Evolutionary conservation across 2,113 vertebrate species (phyloP), one percentile per base, ranked within the genome.

Genomic region (Oostethus manadensis): DNA sequence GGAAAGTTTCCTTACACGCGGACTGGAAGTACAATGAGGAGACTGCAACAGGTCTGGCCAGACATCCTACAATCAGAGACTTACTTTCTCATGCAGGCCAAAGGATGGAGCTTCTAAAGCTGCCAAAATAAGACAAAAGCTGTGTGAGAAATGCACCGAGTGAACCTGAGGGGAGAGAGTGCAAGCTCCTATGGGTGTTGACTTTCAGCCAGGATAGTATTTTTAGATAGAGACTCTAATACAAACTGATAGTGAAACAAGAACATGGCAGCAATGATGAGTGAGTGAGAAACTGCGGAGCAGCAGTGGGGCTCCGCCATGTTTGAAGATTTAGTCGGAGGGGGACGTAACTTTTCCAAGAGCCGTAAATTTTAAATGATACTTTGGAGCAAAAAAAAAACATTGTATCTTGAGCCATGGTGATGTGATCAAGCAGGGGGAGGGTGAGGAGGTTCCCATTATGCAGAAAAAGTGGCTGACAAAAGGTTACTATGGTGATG

Each of bases 211-310:
- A 50, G 68, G 69, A 47, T 76, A 46, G 78, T 90, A 89, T 89
- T 90, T 90, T 88, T 89, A 89, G 88, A 85, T 80, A 60, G 86
- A 88, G 81, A 86, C 87, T 85, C 79, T 87, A 87, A 88, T 86
- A 86, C 88, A 83, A 72, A 77, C 70, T 23, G 50, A 84, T 79
- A 78, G 80, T 77, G 74, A 73, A 84, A 86, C 65, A 73, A 70
- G 82, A 85, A 83, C 77, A 77, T 58, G 61, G 73, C 69, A 67
- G 68, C 35, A 56, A 54, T 64, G 55, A 80, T 82, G 76, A 61
- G 74, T 68, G 70, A 77, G 79, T 68, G 70, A 80, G 80, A 78
- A 80, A 84, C 80, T 66, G 76, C 62, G 51, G 62, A 80, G 65
- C 54, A 13, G 61, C 45, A 26, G 64, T 43, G 2, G 33, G 53